Evolutionary conservation across 2,113 vertebrate genomes (phyloP).

Genomic region (Muntiacus reevesi): DNA sequence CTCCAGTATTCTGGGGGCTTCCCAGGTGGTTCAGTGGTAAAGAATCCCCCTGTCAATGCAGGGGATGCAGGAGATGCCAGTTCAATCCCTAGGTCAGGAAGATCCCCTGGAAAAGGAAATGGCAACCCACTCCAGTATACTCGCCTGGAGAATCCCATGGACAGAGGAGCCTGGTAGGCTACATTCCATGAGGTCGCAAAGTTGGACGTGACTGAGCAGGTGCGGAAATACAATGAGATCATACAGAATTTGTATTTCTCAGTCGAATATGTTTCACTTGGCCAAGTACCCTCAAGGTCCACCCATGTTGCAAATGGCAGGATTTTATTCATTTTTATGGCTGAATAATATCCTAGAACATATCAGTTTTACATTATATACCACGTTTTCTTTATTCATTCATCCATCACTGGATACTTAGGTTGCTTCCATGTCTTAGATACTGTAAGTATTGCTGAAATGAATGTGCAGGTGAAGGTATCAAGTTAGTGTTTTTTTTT

Average conservation of each 20-base stretch:
- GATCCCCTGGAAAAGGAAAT: neutral
- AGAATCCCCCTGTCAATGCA: neutral
- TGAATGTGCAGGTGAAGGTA: neutral
- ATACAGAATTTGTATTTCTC: neutral
- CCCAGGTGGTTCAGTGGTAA: neutral
- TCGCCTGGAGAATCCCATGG: neutral
- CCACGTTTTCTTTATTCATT: neutral
- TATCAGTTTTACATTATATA: neutral
- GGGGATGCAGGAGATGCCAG: accelerated
- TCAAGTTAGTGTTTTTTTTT: neutral
- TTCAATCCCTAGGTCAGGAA: neutral
- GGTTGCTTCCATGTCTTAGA: neutral
- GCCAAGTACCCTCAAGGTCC: neutral
- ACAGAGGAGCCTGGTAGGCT: neutral
- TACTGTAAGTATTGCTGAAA: neutral
- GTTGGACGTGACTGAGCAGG: neutral
- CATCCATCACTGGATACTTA: neutral
- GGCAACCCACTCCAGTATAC: neutral
- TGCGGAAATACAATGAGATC: neutral
- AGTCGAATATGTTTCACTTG: neutral
- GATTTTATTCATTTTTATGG: neutral
- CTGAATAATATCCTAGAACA: neutral
- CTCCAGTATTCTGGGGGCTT: neutral
- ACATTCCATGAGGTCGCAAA: neutral
- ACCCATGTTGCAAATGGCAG: neutral